Base-by-base conservation (phyloP, 2,888 invertebrate genomes). In the Tetramorium bicarinatum region DNA sequence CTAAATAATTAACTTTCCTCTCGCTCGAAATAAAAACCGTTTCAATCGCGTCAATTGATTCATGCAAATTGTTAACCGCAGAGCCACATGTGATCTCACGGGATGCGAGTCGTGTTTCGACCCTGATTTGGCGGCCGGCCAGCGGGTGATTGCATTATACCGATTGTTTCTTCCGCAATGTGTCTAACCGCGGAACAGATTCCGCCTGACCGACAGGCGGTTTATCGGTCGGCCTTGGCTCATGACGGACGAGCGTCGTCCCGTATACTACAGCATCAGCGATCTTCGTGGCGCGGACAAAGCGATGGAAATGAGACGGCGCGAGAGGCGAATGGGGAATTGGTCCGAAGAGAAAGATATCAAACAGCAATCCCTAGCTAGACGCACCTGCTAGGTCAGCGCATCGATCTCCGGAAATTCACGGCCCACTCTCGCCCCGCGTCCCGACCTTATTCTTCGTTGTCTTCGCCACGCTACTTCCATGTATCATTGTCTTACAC, bases 331-430 rank as follows among this genome's bases (percentile, higher is more conserved):
- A 21, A 49, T 59, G 11, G 69, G 75, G n/a, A 21, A 64, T n/a
- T n/a, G 59, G 47, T 29, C 49, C 62, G 13, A 54, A 54, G 41
- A 84, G 67, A 80, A 56, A 54, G 82, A 85, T 84, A 84, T 86
- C 82, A 61, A 61, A 83, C 84, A 25, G 62, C 34, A 29, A 56
- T 59, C 7, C 66, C 62, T 34, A n/a, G 25, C 25, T 66, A 44
- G 44, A 52, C 21, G 72, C 85, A 83, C 72, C 81, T 81, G 74
- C 75, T 66, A 67, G 83, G 81, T 85, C 87, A 72, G 83, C 83
- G 74, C 81, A 83, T 85, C 82, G 84, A 85, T 75, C 69, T 72
- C 29, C 47, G 64, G 66, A 84, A 80, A 75, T 80, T 82, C 59
- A 66, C 81, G 74, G 79, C 21, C 69, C 67, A 44, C 56, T 47